These are phyloP conservation scores for Centropus unirufus DNA, from an alignment of 2,113 vertebrate species.

Conservation along the genomic window DNA sequence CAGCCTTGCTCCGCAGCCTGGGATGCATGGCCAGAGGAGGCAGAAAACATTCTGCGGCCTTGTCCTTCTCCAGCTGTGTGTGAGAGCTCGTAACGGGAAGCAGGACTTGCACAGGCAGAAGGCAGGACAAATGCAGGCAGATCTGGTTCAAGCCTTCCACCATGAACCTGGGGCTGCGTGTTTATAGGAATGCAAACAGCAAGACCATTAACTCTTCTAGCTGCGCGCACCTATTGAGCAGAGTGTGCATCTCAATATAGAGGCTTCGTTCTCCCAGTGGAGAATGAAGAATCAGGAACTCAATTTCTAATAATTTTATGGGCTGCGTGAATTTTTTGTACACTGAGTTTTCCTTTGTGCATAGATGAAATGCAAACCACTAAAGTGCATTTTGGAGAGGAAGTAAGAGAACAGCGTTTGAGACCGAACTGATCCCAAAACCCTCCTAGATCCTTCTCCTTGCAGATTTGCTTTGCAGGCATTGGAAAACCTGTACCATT, in stretches of 20 bases:
- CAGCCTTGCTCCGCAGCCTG: no score
- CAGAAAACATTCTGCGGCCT: not conserved
- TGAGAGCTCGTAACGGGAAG: not conserved
- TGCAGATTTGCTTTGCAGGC: fast-evolving
- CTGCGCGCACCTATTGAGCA: not conserved
- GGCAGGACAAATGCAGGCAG: not conserved
- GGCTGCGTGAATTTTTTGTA: not conserved
- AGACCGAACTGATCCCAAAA: not conserved
- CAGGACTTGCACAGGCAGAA: not conserved
- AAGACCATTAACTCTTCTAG: not conserved
- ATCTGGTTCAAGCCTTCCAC: not conserved
- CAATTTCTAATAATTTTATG: not conserved
- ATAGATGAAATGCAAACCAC: not conserved
- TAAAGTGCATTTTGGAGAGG: not conserved
- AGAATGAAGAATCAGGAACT: not conserved
- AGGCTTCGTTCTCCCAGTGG: not conserved
- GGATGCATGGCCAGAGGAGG: not conserved
- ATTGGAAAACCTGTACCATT: not conserved
- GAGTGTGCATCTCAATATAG: not conserved
- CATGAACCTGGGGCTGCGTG: not conserved
- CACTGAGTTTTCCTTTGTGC: not conserved
- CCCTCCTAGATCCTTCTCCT: not conserved
- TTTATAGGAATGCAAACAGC: not conserved
- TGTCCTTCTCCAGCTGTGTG: not conserved
- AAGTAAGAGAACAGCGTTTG: not conserved